Evolutionary conservation across 2,888 invertebrate genomes (phyloP).

Genomic region (Crepidodera aurea): DNA sequence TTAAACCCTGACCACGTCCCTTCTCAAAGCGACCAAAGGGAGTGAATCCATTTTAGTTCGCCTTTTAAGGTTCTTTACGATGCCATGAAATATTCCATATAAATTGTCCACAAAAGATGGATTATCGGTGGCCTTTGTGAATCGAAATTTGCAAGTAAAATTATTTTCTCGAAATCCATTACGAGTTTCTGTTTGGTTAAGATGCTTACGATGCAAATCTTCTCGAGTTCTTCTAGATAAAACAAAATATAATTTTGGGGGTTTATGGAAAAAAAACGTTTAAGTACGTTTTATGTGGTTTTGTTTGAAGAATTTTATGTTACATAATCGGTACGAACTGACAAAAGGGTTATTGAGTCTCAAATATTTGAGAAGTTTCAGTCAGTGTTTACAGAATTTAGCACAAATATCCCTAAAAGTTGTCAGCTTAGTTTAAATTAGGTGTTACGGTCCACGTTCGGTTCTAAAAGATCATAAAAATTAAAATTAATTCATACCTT

Average conservation of each 20-base stretch:
- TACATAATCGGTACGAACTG: too few relatives aligned
- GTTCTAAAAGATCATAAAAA: too few relatives aligned
- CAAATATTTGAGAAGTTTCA: too few relatives aligned
- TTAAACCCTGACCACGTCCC: slow-evolving; percentile 23
- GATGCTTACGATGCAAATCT: slow-evolving; percentile 41
- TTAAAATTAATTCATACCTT: too few relatives aligned
- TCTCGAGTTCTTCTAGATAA: background rate
- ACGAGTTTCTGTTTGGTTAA: slow-evolving; percentile 36
- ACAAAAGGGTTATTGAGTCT: too few relatives aligned
- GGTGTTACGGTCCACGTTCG: too few relatives aligned
- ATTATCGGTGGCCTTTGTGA: slow-evolving; percentile 48
- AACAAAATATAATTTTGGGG: slow-evolving; percentile 6
- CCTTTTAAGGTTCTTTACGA: slow-evolving; percentile 36
- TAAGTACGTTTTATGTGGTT: too few relatives aligned
- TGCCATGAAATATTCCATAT: slow-evolving; percentile 35
- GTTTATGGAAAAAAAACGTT: too few relatives aligned
- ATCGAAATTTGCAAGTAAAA: slow-evolving; percentile 51
- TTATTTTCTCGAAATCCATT: slow-evolving; percentile 47
- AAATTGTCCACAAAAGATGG: slow-evolving; percentile 53
- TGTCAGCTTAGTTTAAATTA: too few relatives aligned
- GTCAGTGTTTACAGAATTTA: too few relatives aligned
- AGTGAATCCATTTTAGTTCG: slow-evolving; percentile 29
- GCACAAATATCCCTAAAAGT: too few relatives aligned
- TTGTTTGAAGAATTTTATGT: too few relatives aligned
- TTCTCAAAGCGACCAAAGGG: slow-evolving; percentile 7